A percentile compares a stretch with the other conserved stretches of the same genome.
phyloP scores from a whole-genome alignment of 1,140 invertebrate species.

The Drepana arcuata region DNA sequence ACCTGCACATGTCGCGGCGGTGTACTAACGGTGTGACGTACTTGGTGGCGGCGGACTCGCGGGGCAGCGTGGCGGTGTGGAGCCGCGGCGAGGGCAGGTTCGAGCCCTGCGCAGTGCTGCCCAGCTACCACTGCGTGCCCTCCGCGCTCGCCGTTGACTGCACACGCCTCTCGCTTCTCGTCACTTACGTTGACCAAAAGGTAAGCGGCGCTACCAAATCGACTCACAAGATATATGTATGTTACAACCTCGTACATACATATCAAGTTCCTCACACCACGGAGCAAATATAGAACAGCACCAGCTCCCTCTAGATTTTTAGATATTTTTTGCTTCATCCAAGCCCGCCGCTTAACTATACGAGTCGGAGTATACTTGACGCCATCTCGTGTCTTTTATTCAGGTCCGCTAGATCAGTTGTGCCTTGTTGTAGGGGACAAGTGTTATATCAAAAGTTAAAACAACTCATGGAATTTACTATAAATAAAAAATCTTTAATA shows the following conservation, averaged over 20 bases:
- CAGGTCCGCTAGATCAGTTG: too few species aligned
- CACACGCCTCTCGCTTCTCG: conserved; percentile 70
- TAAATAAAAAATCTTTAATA: conserved; percentile 1
- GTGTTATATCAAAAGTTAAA: background rate
- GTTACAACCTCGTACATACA: background rate
- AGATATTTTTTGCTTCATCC: background rate
- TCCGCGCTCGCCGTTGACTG: conserved; percentile 78
- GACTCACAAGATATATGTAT: too few species aligned
- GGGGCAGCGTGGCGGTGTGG: conserved; percentile 77
- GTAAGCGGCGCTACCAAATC: conserved; percentile 57
- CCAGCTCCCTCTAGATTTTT: background rate
- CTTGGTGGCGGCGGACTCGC: conserved; percentile 74
- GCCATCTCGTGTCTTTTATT: too few species aligned
- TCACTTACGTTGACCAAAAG: conserved; percentile 82
- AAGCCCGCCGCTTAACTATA: too few species aligned
- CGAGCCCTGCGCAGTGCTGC: conserved; percentile 73
- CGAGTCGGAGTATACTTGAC: too few species aligned
- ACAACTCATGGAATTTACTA: background rate
- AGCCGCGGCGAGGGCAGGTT: conserved; percentile 46
- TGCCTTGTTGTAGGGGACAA: background rate
- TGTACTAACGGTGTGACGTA: conserved; percentile 69
- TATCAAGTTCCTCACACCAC: background rate
- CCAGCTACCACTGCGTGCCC: conserved; percentile 76
- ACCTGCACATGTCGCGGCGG: conserved; percentile 67
- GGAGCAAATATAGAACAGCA: background rate